Percentiles rank a stretch among this genome's conserved stretches.
Evolutionary conservation across 2,797 vertebrate species (phyloP).

Genomic region (Valencia hispanica): DNA sequence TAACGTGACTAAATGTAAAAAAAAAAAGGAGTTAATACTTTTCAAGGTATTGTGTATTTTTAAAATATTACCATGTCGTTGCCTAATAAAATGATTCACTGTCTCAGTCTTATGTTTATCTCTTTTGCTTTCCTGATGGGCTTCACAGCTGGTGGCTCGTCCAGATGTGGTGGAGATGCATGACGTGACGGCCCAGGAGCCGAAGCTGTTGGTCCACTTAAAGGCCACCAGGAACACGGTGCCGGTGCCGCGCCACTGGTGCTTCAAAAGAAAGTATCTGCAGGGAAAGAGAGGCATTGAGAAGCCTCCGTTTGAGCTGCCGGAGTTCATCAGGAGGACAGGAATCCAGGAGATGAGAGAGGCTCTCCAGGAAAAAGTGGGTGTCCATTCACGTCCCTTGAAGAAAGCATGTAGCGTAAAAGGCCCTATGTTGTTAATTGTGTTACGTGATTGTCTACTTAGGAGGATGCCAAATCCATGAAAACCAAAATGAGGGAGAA

Average conservation of each 20-base stretch:
- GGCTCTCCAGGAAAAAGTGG: constrained; percentile 94
- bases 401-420: neutral
- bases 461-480: constrained; percentile 97
- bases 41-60: too few species aligned
- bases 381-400: neutral
- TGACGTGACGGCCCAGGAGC: constrained; percentile 93
- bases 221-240: constrained; percentile 96
- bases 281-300: constrained; percentile 97
- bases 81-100: neutral
- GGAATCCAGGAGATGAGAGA: constrained; percentile 98
- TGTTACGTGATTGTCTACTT: neutral
- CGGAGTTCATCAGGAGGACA: constrained; percentile 93
- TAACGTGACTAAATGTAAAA: too few species aligned
- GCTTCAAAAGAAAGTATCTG: constrained; percentile 95
- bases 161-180: constrained; percentile 98
- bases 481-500: constrained; percentile 98
- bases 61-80: too few species aligned
- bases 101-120: neutral
- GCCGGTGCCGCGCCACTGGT: constrained; percentile 95
- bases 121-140: neutral
- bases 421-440: neutral
- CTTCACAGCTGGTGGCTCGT: constrained; percentile 86
- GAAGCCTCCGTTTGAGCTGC: constrained; percentile 94
- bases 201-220: constrained; percentile 93
- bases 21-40: too few species aligned